Conservation (phyloP, 2,113 vertebrate genomes). For the Excalfactoria chinensis region DNA sequence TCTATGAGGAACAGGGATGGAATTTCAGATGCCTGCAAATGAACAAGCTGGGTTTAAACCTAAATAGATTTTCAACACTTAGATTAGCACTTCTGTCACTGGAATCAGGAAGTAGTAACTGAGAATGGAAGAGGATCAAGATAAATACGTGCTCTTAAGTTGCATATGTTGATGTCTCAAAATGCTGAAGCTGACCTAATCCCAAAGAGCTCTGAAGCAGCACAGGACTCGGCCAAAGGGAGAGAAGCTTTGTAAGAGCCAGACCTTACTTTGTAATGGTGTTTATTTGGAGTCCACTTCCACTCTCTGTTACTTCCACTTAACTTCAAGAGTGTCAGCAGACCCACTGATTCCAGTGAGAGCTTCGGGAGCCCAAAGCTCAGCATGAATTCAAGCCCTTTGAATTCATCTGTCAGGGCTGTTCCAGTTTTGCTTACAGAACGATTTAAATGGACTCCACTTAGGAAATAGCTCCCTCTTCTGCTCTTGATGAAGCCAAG, state of each 20-base stretch:
- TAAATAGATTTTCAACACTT: background rate
- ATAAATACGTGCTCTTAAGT: fast-evolving
- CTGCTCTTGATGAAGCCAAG: background rate
- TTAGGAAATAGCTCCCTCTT: conserved; percentile 61
- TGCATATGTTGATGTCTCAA: background rate
- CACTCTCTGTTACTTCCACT: background rate
- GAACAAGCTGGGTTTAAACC: background rate
- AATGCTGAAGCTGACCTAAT: background rate
- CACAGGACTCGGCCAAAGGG: background rate
- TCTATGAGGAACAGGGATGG: background rate
- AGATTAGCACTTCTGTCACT: background rate
- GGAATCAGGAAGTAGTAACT: background rate
- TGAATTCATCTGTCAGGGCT: background rate
- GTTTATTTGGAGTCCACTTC: background rate
- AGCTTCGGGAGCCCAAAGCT: background rate
- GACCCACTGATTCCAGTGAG: background rate
- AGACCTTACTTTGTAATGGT: background rate
- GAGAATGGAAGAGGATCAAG: background rate
- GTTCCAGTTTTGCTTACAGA: fast-evolving
- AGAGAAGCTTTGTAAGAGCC: background rate
- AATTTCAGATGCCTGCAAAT: background rate
- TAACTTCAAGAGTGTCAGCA: background rate
- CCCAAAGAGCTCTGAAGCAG: background rate
- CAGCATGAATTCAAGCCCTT: background rate
- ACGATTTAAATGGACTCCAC: background rate